Evolutionary conservation across 1,140 invertebrate species (phyloP), one percentile per base, ranked within the genome.

Genomic region (Latrodectus geometricus): DNA sequence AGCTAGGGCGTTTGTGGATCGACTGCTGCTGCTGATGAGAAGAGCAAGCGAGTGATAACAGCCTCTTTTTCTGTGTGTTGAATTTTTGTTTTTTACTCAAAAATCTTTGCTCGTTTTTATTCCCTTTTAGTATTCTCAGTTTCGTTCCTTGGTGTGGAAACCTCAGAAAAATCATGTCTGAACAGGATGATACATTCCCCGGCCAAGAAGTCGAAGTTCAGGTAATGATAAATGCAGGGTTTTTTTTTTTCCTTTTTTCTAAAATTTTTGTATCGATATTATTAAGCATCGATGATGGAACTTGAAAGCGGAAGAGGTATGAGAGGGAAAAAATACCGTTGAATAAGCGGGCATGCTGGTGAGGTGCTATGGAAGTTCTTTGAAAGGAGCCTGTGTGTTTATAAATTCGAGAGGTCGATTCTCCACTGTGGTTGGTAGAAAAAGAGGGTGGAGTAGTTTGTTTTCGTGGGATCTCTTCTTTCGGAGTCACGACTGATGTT

Each of bases 121-220:
- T 76, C 82, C 72, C 72, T 70, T 84, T 84, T 76, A 68, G 23
- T 74, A 8, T 50, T 84, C 73, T 76, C 72, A 14, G 21, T 75
- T 84, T 84, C 65, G 12, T 84, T 84, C 65, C 56, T 70, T 84
- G 82, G 61, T 72, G 77, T 68, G 77, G 65, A 79, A 21, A 54
- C 52, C 52, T 65, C 52, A 20, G 15, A 76, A 52, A 54, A n/a
- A 76, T 17, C 66, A 87, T 87, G 85, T 87, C 85, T 21, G 85
- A 87, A 80, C 85, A 87, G 85, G 85, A 87, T 80, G 85, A 87
- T 87, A 87, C 85, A 80, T 87, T 87, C 85, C 85, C 85, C n/a
- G 85, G 85, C 14, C 85, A 87, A 52, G 85, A 87, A 68, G 70
- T 87, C 68, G 85, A 87, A 80, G 74, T 68, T 49, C 52, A 72